Base-by-base conservation (phyloP, 1,140 invertebrate genomes). In the Tetraneura akinire region DNA sequence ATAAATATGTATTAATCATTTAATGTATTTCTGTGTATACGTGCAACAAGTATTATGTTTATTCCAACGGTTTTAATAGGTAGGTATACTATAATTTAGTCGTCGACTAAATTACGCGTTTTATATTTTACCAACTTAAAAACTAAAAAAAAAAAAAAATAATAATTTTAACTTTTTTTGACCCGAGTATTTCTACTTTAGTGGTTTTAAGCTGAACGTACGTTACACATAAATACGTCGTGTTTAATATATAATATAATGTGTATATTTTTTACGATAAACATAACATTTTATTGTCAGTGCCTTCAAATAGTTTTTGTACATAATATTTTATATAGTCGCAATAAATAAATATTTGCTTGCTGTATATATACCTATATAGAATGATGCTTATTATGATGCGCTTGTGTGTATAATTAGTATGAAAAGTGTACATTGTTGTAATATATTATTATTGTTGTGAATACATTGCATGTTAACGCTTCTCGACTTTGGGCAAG, bases 401-500 rank as follows among this genome's bases (percentile, higher is more conserved):
- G 62, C 14, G 21, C 42, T 23, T 45, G 4, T 66, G 21, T 55
- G 26, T 3, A 16, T 47, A 26, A 26, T 26, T 18, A 45, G n/a
- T 47, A 18, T 62, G 26, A 18, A 16, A n/a, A 29, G 37, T 37
- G 60, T 37, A 16, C 47, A 3, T 6, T 14, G 10, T 49, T 3
- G 11, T 16, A 49, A 49, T 16, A 49, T 16, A n/a, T n/a, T n/a
- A n/a, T n/a, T n/a, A n/a, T 14, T 1, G 47, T 26, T 57, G 53
- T 42, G 10, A 57, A 76, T 13, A n/a, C n/a, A 21, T 60, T 57
- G 73, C 73, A 60, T 76, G 53, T 45, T 60, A 60, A 42, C 51
- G 73, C 73, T 76, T 76, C 73, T 76, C 73, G 73, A 76, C 73
- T 76, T 76, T 76, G 73, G 73, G 73, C 73, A 76, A 76, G 73